phyloP scores from a whole-genome alignment of 2,113 vertebrate genomes.

The Uropsilus gracilis region DNA sequence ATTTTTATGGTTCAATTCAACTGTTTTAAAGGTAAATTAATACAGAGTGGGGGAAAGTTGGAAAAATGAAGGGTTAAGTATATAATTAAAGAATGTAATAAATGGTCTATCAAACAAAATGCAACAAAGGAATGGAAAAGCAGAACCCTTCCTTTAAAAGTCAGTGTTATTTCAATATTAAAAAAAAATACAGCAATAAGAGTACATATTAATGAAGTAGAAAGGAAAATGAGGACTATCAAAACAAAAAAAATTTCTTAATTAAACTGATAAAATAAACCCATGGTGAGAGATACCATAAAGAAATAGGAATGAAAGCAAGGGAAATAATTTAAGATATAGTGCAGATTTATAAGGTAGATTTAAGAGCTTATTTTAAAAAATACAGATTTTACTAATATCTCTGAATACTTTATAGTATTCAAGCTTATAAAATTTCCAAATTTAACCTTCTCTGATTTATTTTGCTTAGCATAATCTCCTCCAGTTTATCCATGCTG shows the following conservation, averaged over 20 bases:
- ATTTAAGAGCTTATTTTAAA: neutral
- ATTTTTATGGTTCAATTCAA: too few relatives aligned
- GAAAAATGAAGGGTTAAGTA: neutral
- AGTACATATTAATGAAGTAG: neutral
- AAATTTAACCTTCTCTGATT: neutral
- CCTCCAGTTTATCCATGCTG: too few relatives aligned
- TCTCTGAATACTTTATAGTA: neutral
- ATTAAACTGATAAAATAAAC: constrained; percentile 8
- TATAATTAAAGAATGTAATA: constrained; percentile 1
- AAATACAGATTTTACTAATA: neutral
- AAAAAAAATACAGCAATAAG: neutral
- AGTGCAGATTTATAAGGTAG: neutral
- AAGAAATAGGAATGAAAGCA: neutral
- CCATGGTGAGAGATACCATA: neutral
- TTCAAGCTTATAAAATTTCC: neutral
- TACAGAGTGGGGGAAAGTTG: neutral
- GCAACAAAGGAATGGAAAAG: neutral
- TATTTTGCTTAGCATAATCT: too few relatives aligned
- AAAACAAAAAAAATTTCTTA: neutral
- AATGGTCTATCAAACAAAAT: neutral
- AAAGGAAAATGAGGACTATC: neutral
- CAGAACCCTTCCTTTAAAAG: too few relatives aligned
- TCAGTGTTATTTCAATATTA: too few relatives aligned
- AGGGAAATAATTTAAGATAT: neutral
- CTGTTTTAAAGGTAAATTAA: too few relatives aligned